These are phyloP conservation scores for Micrastur ruficollis DNA, from an alignment of 2,797 vertebrate species.

Conservation along the genomic window DNA sequence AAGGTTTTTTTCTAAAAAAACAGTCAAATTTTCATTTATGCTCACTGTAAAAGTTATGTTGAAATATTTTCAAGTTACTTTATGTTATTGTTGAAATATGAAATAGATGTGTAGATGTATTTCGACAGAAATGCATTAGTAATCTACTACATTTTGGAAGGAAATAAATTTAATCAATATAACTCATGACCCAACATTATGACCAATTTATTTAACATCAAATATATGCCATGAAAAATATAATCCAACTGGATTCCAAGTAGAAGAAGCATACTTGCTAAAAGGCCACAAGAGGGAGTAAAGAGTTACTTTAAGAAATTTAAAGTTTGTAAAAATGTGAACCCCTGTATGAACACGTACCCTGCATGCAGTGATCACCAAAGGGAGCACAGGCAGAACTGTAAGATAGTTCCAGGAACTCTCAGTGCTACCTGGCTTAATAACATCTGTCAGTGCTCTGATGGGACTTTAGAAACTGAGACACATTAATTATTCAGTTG, in stretches of 20 bases:
- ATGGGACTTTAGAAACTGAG: neutral
- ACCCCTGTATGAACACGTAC: neutral
- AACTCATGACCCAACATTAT: neutral
- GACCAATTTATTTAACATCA: neutral
- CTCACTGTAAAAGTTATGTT: neutral
- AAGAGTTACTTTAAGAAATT: neutral
- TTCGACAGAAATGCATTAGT: neutral
- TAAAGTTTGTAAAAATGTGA: neutral
- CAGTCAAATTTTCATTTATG: neutral
- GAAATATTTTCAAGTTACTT: neutral
- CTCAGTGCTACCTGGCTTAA: neutral
- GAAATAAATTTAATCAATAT: neutral
- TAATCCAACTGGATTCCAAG: neutral
- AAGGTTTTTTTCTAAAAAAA: fast-evolving
- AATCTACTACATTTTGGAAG: neutral
- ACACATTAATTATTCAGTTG: neutral
- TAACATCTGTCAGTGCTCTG: neutral
- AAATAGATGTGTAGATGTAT: neutral
- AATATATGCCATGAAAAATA: neutral
- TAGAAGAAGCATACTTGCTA: neutral
- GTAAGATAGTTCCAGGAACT: neutral
- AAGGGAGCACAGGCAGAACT: neutral
- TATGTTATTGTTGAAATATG: neutral
- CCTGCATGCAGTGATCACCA: neutral
- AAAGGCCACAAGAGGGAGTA: conserved; percentile 58